Evolutionary conservation across 2,113 vertebrate genomes (phyloP).

Genomic region (Zootoca vivipara): DNA sequence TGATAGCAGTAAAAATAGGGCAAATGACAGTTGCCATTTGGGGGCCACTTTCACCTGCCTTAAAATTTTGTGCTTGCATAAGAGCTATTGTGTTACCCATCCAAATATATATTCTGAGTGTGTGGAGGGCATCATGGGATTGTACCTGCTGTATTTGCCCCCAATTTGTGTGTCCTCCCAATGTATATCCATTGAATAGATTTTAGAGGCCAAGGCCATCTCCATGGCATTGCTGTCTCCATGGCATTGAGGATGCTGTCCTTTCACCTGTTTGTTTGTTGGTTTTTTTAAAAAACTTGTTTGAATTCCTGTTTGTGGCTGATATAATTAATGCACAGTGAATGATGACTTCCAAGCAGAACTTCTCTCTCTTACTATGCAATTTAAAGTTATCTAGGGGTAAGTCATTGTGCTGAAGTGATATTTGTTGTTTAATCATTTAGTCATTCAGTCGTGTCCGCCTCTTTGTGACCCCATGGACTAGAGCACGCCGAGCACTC

Average conservation of each 20-base stretch:
- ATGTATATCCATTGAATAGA: not conserved
- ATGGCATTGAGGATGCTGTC: not conserved
- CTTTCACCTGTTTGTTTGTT: not conserved
- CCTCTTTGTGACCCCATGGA: no score
- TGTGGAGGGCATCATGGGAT: not conserved
- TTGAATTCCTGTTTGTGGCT: not conserved
- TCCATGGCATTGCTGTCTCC: not conserved
- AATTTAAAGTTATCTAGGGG: constrained; percentile 19
- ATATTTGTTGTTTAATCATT: not conserved
- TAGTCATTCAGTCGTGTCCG: no score
- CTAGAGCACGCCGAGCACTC: no score
- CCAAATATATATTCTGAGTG: not conserved
- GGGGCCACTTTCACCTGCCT: not conserved
- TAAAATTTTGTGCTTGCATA: not conserved
- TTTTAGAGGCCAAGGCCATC: not conserved
- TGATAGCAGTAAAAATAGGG: not conserved
- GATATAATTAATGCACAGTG: not conserved
- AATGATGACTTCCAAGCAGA: constrained; percentile 23
- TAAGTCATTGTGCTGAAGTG: not conserved
- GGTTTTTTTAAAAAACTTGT: constrained; percentile 2
- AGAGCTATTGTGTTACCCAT: not conserved
- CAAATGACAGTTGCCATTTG: not conserved
- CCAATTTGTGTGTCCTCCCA: not conserved
- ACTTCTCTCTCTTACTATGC: not conserved
- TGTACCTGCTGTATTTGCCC: not conserved